Evolutionary conservation across 2,888 invertebrate species (phyloP), one percentile per base, ranked within the genome.

Genomic region (Melipona bicolor): DNA sequence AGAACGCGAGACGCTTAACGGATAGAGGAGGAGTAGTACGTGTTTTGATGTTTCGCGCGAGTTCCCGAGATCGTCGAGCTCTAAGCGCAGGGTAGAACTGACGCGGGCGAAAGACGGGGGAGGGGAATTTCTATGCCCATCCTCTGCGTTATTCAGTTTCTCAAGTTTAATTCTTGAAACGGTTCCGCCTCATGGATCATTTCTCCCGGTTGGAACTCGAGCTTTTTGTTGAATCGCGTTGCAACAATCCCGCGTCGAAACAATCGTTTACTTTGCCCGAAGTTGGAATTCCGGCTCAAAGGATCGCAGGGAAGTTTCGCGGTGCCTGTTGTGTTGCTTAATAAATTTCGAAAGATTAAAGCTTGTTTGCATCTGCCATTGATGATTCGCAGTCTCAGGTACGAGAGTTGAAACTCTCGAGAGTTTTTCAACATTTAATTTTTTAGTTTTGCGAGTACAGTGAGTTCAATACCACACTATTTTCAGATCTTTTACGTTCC

Each of bases 1-100:
- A 64, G 32, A 32, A 24, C 77, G 64, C 49, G 64, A 65, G 27
- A 49, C 50, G 54, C 54, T 72, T 67, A 56, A 64, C 65, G 27
- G 75, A 36, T 65, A 32, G 64, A 43, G 1, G 17, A 24, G 24
- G 27, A 27, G 27, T 27, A 36, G 64, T 54, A 64, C 36, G 72
- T 50, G 61, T 61, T 50, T 72, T 62, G 49, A 62, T 62, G 61
- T 62, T 61, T 49, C 61, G 27, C 9, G 36, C 56, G 56, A 61
- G 43, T 71, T 59, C 19, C 2, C 9, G 4, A 17, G 49, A 43
- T 49, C 49, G 19, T 19, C 32, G 43, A 9, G 43, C 43, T 43
- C 43, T 43, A 43, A 43, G 43, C 43, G 43, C 43, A 32, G 52
- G 15, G 19, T 52, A 5, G 21, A 21, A 69, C 4, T 17, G 52